Percentiles rank a stretch among this genome's conserved stretches.
Evolutionary conservation across 37 sponge, comb jelly and placozoan species (phyloP).

Genomic region (Lycopodina hypogea): DNA sequence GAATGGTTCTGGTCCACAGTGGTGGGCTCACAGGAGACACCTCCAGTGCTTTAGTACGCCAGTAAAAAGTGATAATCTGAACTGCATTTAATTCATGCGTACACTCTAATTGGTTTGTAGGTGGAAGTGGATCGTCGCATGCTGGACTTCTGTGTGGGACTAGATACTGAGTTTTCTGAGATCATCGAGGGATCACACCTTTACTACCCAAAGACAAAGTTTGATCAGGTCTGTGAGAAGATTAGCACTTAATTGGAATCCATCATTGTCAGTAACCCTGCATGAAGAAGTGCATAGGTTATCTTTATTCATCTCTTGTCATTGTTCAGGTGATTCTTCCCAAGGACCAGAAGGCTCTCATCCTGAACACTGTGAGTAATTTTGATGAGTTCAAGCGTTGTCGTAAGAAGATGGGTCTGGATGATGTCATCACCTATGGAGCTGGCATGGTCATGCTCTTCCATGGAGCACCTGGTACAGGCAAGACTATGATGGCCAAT

Average conservation of each 20-base stretch:
- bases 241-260: background rate
- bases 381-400: slow-evolving; percentile 78
- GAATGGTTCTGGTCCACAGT: slow-evolving; percentile 69
- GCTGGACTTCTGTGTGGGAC: slow-evolving; percentile 90
- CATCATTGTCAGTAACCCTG: background rate
- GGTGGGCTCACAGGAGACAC: slow-evolving; percentile 71
- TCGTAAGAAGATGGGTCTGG: slow-evolving; percentile 73
- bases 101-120: background rate
- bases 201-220: slow-evolving; percentile 83
- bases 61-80: background rate
- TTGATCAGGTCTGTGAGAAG: slow-evolving; percentile 57
- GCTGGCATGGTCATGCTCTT: slow-evolving; percentile 87
- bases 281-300: too few relatives aligned
- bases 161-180: slow-evolving; percentile 90
- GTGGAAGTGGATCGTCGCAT: slow-evolving; percentile 82
- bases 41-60: slow-evolving; percentile 53
- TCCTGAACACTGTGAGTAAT: slow-evolving; percentile 84
- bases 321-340: slow-evolving; percentile 59
- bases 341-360: slow-evolving; percentile 79
- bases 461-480: slow-evolving; percentile 84
- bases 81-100: background rate
- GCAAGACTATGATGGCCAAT: slow-evolving; percentile 94
- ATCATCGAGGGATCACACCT: slow-evolving; percentile 84
- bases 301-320: background rate
- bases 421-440: slow-evolving; percentile 86